phyloP scores from a whole-genome alignment of 2,113 vertebrate genomes.

The Stictonetta naevosa region DNA sequence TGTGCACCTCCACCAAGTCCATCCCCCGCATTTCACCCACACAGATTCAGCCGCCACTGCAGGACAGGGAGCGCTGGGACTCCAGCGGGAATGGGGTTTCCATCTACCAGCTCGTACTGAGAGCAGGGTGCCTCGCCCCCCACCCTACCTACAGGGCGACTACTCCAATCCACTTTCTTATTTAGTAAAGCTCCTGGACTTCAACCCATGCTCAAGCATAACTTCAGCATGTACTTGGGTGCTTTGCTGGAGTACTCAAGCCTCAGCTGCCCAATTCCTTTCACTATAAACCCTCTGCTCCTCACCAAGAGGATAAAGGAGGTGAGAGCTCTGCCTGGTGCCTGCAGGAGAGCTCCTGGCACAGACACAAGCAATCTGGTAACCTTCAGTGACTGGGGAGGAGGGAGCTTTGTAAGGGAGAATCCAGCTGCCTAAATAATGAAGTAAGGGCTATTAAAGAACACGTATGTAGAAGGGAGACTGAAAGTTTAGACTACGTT shows the following conservation, averaged over 20 bases:
- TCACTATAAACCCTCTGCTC: neutral
- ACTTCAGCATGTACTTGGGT: fast-evolving
- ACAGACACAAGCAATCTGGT: neutral
- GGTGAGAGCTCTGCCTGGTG: neutral
- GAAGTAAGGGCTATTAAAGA: conserved; percentile 60
- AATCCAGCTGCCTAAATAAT: conserved; percentile 54
- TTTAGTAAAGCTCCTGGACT: neutral
- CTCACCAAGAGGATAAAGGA: neutral
- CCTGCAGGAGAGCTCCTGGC: neutral
- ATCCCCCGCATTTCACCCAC: neutral
- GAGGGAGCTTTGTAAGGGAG: neutral
- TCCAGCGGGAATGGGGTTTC: fast-evolving
- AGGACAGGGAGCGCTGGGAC: fast-evolving
- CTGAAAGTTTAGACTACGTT: conserved; percentile 61
- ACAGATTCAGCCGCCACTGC: neutral
- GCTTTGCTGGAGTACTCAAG: neutral
- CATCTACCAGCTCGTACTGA: fast-evolving
- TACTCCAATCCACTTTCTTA: neutral
- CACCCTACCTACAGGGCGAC: neutral
- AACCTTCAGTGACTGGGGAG: neutral
- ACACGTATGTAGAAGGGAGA: neutral
- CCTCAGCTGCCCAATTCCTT: neutral
- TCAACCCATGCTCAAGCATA: neutral
- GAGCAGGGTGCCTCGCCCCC: fast-evolving
- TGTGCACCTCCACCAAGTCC: neutral